A percentile compares a stretch with the other conserved stretches of the same genome.
Conservation (phyloP, 2,797 vertebrate species). For the Anomalospiza imberbis region DNA sequence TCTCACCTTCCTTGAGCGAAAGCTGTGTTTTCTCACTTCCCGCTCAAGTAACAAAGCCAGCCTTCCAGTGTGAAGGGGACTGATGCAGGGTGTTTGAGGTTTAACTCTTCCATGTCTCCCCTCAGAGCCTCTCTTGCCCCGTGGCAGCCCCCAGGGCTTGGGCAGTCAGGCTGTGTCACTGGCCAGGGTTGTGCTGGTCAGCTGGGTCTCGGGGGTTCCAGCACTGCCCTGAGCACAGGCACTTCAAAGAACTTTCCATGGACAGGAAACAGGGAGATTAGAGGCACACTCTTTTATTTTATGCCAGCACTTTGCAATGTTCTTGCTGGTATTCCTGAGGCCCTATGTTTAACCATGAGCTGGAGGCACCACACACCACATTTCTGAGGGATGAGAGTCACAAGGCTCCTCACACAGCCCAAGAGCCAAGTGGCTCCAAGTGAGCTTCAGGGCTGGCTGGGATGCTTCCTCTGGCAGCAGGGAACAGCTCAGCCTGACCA, state of each 20-base stretch:
- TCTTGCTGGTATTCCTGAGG: neutral
- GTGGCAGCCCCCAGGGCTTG: neutral
- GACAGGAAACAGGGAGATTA: constrained; percentile 27
- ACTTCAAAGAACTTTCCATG: neutral
- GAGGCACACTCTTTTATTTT: constrained; percentile 17
- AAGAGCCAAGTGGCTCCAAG: neutral
- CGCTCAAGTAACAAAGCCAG: neutral
- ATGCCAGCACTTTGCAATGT: neutral
- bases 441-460: neutral
- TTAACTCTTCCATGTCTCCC: neutral
- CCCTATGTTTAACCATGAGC: neutral
- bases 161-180: neutral
- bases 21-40: neutral
- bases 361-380: neutral
- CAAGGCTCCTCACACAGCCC: neutral
- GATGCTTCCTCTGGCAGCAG: neutral
- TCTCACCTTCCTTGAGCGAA: neutral
- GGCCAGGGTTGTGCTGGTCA: neutral
- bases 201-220: neutral
- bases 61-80: neutral
- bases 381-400: neutral
- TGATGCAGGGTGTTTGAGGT: neutral
- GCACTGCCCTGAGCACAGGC: neutral
- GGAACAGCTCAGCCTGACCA: neutral
- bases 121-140: neutral